Base-by-base conservation (phyloP, 2,797 vertebrate genomes). In the Acipenser transmontanus region DNA sequence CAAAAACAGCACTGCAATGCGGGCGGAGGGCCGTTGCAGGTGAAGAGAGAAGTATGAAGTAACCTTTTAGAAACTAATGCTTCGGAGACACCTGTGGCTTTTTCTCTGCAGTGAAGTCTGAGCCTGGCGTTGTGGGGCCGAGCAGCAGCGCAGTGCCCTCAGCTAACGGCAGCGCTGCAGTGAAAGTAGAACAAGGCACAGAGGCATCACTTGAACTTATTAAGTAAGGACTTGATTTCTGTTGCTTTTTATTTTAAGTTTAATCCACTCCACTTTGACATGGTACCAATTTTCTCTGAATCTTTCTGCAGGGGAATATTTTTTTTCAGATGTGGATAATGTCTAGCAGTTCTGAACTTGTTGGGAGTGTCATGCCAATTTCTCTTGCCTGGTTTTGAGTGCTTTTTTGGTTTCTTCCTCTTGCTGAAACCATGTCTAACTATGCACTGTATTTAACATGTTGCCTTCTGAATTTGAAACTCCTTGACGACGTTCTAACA, bases 141-240 rank as follows among this genome's bases (percentile, higher is more conserved):
- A 80, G 63, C 68, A 84, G 80, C 76, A 80, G 64, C 67, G 64
- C 77, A 60, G 72, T 85, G 8, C 77, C 87, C 57, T 81, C 87
- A 0, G 89, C 84, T 62, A 80, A 88, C 34, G 64, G 70, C 65
- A 81, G 86, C 59, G 72, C 80, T 67, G 77, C 88, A 66, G 91
- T 99, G 69, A 98, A 98, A 85, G 89, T 93, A 73, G 97, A 99
- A 77, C 94, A 96, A 70, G 92, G 81, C 64, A 81, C 92, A 0
- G 95, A 97, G 70, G 85, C 87, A 47, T 91, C 91, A 68, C 86
- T 81, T 69, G 91, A 95, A 1, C 73, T 94, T 73, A 91, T 98
- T 79, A 93, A 96, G 97, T 99, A 91, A 90, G 83, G 75, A 66
- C 61, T 10, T 34, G 34, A 34, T 34, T 34, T 34, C 34, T 34